Conservation (phyloP, 2,888 invertebrate species). For the Drosophila cyrtoloma region DNA sequence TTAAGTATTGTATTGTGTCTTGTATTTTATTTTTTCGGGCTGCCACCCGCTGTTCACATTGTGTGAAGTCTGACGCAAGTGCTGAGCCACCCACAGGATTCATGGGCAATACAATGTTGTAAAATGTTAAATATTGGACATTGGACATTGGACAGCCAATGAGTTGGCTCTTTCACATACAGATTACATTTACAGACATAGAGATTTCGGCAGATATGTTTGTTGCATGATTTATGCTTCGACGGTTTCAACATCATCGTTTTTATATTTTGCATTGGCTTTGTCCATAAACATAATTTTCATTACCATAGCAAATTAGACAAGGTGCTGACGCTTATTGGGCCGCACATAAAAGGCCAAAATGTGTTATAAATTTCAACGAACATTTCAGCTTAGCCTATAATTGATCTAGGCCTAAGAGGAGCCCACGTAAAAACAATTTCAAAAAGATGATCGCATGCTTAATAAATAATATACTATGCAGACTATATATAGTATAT, state of each 20-base stretch:
- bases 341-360: conserved; percentile 51
- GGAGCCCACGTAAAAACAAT: conserved; percentile 43
- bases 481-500: conserved; percentile 5
- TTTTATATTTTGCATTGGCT: conserved; percentile 59
- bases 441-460: conserved; percentile 42
- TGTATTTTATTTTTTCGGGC: conserved; percentile 10
- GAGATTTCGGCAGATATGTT: conserved; percentile 19
- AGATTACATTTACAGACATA: conserved; percentile 1
- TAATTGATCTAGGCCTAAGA: conserved; percentile 47
- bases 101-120: conserved; percentile 37
- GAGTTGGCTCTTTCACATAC: conserved; percentile 61
- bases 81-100: conserved; percentile 75
- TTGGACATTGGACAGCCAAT: conserved; percentile 45
- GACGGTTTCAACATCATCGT: conserved; percentile 19
- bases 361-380: conserved; percentile 60
- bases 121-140: conserved; percentile 42
- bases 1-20: conserved; percentile 1
- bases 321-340: conserved; percentile 81
- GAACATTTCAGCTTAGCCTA: conserved; percentile 21
- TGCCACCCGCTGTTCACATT: conserved; percentile 64
- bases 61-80: conserved; percentile 65
- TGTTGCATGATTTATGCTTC: conserved; percentile 67
- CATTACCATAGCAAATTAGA: conserved; percentile 82
- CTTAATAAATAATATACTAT: conserved; percentile 26
- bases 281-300: conserved; percentile 70